Evolutionary conservation across 64 coral and sea anemone species (phyloP), one percentile per base, ranked within the genome.

Genomic region (Pocillopora verrucosa): DNA sequence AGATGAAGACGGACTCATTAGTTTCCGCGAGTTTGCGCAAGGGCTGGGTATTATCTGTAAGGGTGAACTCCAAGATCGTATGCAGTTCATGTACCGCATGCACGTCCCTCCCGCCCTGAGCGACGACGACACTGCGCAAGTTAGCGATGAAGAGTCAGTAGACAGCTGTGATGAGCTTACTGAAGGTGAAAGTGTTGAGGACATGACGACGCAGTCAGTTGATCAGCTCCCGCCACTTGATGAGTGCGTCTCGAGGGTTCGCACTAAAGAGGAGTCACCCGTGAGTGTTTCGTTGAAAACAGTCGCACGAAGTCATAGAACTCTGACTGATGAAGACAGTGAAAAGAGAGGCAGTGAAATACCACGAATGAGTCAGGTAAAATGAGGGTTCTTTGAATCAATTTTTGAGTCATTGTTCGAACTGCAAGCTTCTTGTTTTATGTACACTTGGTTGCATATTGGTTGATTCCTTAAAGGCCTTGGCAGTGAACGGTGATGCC

Each of bases 41-140:
- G 78, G 88, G 9, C 74, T 99, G 25, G 97, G 97, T 13, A 59
- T 91, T 13, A 95, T 99, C 13, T 99, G 97, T 38, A 91, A 93
- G 60, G 97, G 97, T 4, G 94, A 99, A 56, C 83, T 95, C 35
- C 97, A 95, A 34, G 91, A 99, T 63, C 82, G 94, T 20, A 80
- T 99, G 73, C 84, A 87, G 61, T 99, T 99, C 61, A 90, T 99
- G 68, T 99, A 91, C 70, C 61, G 97, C 22, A 95, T 99, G 94
- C 97, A 99, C 35, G 76, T 93, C 2, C 87, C 78, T 25, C 94
- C 94, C 36, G 91, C 97, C 0, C 80, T 99, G 17, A 65, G 22
- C 12, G 88, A 88, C 26, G 80, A 70, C 2, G 57, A 73, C 16
- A 25, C 81, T 41, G 94, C 87, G 45, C 82, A 91, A 14, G 56